Base-by-base conservation (phyloP, 2,888 invertebrate species). In the Hypercompe scribonia region DNA sequence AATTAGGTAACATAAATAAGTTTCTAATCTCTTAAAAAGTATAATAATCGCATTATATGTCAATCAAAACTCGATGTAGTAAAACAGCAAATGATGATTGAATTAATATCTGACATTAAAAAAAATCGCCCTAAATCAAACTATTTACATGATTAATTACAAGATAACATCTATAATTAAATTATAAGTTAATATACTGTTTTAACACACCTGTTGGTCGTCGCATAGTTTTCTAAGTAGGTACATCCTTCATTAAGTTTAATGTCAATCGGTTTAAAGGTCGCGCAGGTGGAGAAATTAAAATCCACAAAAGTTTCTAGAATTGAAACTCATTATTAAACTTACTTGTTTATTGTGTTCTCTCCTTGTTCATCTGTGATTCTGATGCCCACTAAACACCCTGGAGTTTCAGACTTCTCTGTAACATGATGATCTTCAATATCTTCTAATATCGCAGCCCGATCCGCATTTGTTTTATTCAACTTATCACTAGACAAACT, bases 401-500 rank as follows among this genome's bases (percentile, higher is more conserved):
- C 94, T 54, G 95, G 95, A 46, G 95, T 95, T 84, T 95, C 95
- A 28, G 89, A 89, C 80, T 91, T 94, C 18, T 92, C 92, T 58
- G 95, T 87, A 72, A 95, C 84, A 85, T 95, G 91, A 70, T 95
- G 91, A 36, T 90, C 92, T 77, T 95, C 95, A 28, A 93, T 90
- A 90, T 95, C 95, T 80, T 94, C 93, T 84, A 95, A 84, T 72
- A 95, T 95, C 46, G 95, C 95, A 13, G 94, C 93, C 21, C 95
- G 91, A 84, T 95, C 95, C 70, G 92, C 93, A 81, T 94, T 94
- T 31, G 89, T 88, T 85, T 94, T 91, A 81, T 94, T 95, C 85
- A 95, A 93, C 88, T 95, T 95, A 91, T 95, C 95, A 93, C 94
- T 94, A 61, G 95, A 95, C 82, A 95, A 91, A 93, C 95, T 95